Base-by-base conservation (phyloP, 1,140 invertebrate species). In the Atopsyche davidsoni region DNA sequence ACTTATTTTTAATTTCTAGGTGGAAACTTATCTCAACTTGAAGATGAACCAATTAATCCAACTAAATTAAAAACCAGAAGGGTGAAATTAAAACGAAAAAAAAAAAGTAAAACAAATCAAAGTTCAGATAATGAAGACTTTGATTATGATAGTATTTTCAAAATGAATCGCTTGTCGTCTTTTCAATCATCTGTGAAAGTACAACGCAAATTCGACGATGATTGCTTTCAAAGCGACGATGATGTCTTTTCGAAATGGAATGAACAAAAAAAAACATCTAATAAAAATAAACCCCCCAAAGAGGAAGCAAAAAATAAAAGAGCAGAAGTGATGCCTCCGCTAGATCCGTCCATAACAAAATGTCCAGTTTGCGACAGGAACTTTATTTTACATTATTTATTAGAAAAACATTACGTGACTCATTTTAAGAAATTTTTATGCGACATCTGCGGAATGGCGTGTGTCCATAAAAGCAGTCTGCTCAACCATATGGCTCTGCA, bases 361-460 rank as follows among this genome's bases (percentile, higher is more conserved):
- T 46, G 43, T 46, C 43, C 43, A 9, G 13, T 46, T 31, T 46
- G 43, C 28, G 6, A 13, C 3, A 14, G 34, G 18, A 11, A n/a
- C 13, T 31, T 46, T 46, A 2, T 14, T 9, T 3, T 32, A 14
- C 3, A 17, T 18, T 13, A 28, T 2, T 9, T 3, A 2, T 32
- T 46, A 16, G 17, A 11, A 4, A 34, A 10, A 11, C 43, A 46
- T 34, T 46, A 32, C 21, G 16, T 16, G 16, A 31, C 21, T 28
- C 43, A 46, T 21, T 46, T 46, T 28, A 10, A 10, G 22, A 31
- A 16, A 14, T 46, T 16, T 13, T 22, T 34, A 11, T 46, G 43
- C 13, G 31, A 46, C 7, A 7, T 46, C 3, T 46, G 43, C 28
- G 31, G 31, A 11, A n/a, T 7, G n/a, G 31, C 4, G 2, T 46